Conservation (phyloP, 2,797 vertebrate species). For the Paratrypauchen microcephalus region DNA sequence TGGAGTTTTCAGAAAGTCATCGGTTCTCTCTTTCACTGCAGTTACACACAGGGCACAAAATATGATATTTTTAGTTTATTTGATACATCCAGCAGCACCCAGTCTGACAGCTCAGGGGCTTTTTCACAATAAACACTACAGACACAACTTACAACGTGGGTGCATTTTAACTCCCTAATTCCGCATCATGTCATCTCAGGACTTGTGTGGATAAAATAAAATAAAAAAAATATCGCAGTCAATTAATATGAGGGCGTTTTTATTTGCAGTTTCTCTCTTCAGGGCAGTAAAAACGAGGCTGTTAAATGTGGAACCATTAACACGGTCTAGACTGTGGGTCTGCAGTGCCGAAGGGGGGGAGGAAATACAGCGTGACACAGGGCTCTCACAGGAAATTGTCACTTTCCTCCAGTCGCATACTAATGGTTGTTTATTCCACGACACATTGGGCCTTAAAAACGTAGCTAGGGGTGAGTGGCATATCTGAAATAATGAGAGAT, state of each 20-base stretch:
- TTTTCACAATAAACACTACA: slow-evolving; percentile 4
- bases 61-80: not conserved
- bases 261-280: slow-evolving; percentile 17
- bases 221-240: not conserved
- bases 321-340: slow-evolving; percentile 52
- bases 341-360: slow-evolving; percentile 44
- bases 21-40: not conserved
- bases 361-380: slow-evolving; percentile 47
- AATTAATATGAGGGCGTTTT: slow-evolving; percentile 10
- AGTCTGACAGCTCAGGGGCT: slow-evolving; percentile 4
- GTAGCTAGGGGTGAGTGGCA: slow-evolving; percentile 37
- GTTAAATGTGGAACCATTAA: slow-evolving; percentile 64
- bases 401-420: slow-evolving; percentile 52
- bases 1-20: not conserved
- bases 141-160: not conserved
- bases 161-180: not conserved
- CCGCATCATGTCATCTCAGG: not conserved
- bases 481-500: slow-evolving; percentile 41
- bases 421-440: slow-evolving; percentile 63
- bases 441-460: slow-evolving; percentile 56
- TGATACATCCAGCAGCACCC: not conserved
- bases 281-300: slow-evolving; percentile 26
- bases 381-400: slow-evolving; percentile 64
- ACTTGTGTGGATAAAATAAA: slow-evolving; percentile 1
- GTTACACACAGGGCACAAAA: not conserved